Evolutionary conservation across 2,113 vertebrate species (phyloP), one percentile per base, ranked within the genome.

Genomic region (Microcebus tavaratra): DNA sequence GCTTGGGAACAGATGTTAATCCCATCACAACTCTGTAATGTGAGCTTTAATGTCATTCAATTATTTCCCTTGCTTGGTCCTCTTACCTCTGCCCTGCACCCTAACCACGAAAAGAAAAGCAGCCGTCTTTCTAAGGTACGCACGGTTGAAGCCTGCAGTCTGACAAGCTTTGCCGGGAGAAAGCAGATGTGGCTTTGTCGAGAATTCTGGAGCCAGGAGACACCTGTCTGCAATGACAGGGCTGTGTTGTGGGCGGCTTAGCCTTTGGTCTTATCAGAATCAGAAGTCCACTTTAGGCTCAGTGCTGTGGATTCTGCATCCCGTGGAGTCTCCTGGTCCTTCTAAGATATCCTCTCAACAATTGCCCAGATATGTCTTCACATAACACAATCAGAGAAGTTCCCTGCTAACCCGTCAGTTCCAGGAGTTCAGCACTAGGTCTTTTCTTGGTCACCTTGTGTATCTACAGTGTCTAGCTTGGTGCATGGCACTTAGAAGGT

Each of bases 1-100:
- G 89, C 96, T 75, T 55, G 70, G 55, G 76, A 94, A 89, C 96
- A 82, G 95, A n/a, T 83, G 97, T 97, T 96, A 92, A 96, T 96
- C 82, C 93, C 84, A 81, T 88, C 97, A 78, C 67, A 67, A 91
- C 83, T 82, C 98, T 53, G 3, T 96, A 95, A 96, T 97, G 97
- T 97, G 92, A 97, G 91, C 91, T 97, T 68, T 89, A 76, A 93
- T 59, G 34, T 92, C 96, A 95, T 92, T 96, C 34, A 67, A 11
- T 96, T 96, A 31, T 79, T 96, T 97, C 63, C 59, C 85, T 97
- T 29, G 7, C n/a, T 82, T 4, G 14, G 70, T 80, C 23, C 31
- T 42, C 20, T 79, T 13, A 13, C 93, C 21, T 82, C 75, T 29
- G 4, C 18, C 4, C 27, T 31, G 15, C 15, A n/a, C 45, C 34